Evolutionary conservation across 1,140 invertebrate genomes (phyloP).

Genomic region (Drosophila pseudoananassae): DNA sequence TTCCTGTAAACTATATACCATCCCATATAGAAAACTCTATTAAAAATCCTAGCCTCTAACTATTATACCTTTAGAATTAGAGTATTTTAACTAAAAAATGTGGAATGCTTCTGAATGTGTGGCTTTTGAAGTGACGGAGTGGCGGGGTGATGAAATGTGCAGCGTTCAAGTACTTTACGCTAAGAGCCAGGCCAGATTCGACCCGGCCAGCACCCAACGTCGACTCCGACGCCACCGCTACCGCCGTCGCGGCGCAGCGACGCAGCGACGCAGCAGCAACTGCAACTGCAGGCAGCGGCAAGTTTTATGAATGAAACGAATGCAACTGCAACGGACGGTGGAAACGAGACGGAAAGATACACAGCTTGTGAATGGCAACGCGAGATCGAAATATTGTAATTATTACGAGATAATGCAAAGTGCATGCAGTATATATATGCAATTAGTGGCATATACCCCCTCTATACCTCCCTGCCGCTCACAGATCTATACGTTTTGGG

Average conservation of each 20-base stretch:
- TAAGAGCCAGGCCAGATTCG: slow-evolving; percentile 42
- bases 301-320: slow-evolving; percentile 61
- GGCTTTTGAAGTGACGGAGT: slow-evolving; percentile 28
- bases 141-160: slow-evolving; percentile 68
- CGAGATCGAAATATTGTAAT: slow-evolving; percentile 81
- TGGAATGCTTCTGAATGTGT: slow-evolving; percentile 10
- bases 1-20: no score
- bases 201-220: slow-evolving; percentile 9
- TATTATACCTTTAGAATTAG: slow-evolving; percentile 2
- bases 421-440: slow-evolving; percentile 52
- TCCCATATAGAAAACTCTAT: no score
- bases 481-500: neutral
- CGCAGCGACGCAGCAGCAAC: slow-evolving; percentile 1
- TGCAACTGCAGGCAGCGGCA: slow-evolving; percentile 17
- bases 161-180: slow-evolving; percentile 3
- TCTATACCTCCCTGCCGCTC: neutral
- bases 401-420: slow-evolving; percentile 81
- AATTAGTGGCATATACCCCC: slow-evolving; percentile 68
- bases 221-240: neutral
- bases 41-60: no score
- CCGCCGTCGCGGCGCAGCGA: neutral
- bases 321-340: slow-evolving; percentile 33
- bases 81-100: slow-evolving; percentile 24
- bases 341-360: slow-evolving; percentile 14
- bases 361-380: slow-evolving; percentile 63